Base-by-base conservation (phyloP, 2,113 vertebrate species). In the Tenebrosternarchus preto region DNA sequence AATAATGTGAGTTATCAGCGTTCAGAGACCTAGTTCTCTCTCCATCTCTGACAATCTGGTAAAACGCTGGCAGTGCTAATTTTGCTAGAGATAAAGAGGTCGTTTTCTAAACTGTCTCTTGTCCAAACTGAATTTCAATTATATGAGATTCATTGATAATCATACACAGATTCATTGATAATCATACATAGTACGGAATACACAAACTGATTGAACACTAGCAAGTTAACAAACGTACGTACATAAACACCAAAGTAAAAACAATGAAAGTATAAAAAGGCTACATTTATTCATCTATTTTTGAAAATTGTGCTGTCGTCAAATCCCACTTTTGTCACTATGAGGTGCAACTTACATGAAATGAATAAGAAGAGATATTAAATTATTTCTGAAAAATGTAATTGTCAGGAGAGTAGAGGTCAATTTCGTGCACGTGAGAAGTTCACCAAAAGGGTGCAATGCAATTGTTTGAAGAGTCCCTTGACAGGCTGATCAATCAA, bases 381-480 rank as follows among this genome's bases (percentile, higher is more conserved):
- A 71, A 43, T 43, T 78, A 22, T 33, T 61, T 59, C 29, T 69
- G 39, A 19, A 50, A 72, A 53, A 67, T 25, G 8, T 15, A 73
- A 66, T 56, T 29, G 57, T 36, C 43, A 68, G 29, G 29, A 75
- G 76, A 20, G 73, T 83, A 85, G 68, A 77, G 82, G 85, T 83
- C 73, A 82, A 22, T 56, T 66, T 84, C 73, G 29, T 75, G 68
- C 29, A 60, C 27, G 78, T 71, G 67, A 59, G 76, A 82, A 84
- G 89, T 87, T 91, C 89, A 92, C 73, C 73, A 50, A 85, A 86
- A 84, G 90, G 90, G 87, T 86, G 80, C 84, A 53, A 46, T 69
- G 86, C 82, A 83, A 85, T 84, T 89, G 88, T 91, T 90, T 91
- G 70, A 84, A 90, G 81, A 67, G 82, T 76, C 69, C 70, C 19